Percentiles rank a stretch among this genome's conserved stretches.
Conservation (phyloP, 2,113 vertebrate genomes). For the Gallinago jamesoni region DNA sequence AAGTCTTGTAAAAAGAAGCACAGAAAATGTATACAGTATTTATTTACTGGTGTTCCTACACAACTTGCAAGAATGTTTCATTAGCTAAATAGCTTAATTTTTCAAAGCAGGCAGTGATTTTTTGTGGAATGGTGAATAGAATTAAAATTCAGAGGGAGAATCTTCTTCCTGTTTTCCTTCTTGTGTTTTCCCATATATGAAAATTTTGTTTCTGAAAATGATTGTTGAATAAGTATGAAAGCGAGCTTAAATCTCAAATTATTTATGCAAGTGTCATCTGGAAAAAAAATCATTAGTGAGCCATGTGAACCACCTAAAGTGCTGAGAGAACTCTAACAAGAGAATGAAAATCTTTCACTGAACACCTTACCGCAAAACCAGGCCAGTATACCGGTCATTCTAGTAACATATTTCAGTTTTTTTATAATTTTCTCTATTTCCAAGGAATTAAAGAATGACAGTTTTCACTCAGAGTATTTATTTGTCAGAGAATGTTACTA, state of each 20-base stretch:
- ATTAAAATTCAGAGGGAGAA: neutral
- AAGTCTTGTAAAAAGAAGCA: neutral
- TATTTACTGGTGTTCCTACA: neutral
- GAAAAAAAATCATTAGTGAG: neutral
- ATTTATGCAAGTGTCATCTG: neutral
- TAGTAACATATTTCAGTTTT: neutral
- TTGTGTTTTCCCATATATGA: neutral
- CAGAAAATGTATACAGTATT: neutral
- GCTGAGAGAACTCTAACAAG: neutral
- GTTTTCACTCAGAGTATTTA: neutral
- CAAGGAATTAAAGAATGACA: neutral
- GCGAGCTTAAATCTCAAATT: neutral
- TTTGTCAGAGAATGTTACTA: neutral
- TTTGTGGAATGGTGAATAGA: neutral
- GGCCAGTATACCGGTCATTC: neutral
- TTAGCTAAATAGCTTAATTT: neutral
- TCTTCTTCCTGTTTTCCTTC: neutral
- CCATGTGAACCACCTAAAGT: neutral
- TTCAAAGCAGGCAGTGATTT: neutral
- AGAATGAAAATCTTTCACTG: neutral
- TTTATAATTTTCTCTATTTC: neutral
- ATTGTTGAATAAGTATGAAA: neutral
- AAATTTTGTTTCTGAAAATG: neutral
- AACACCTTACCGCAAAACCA: neutral
- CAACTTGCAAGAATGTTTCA: neutral